Percentiles rank a stretch among this genome's conserved stretches.
phyloP scores from a whole-genome alignment of 2,888 invertebrate genomes.

The Drosophila rellima region DNA sequence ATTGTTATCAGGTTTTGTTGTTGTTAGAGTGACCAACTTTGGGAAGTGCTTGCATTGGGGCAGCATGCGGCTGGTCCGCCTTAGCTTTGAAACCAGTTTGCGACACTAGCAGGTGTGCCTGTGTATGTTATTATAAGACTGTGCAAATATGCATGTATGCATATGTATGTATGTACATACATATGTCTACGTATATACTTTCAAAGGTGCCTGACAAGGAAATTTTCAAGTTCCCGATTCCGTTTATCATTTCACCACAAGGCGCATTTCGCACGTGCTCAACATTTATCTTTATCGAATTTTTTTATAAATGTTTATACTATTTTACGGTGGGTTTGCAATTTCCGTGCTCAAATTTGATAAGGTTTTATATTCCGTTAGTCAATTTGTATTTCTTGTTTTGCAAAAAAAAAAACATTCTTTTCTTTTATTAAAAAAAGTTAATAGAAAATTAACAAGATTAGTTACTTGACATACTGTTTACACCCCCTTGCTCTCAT shows the following conservation, averaged over 20 bases:
- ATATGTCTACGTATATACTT: constrained; percentile 2
- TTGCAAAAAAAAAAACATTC: background rate
- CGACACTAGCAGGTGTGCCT: constrained; percentile 50
- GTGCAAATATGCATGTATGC: constrained; percentile 1
- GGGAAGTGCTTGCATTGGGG: constrained; percentile 43
- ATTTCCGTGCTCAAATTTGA: background rate
- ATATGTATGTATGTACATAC: background rate
- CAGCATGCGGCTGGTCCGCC: constrained; percentile 46
- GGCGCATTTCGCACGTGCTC: constrained; percentile 59
- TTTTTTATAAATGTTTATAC: background rate
- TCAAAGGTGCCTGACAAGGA: constrained; percentile 56
- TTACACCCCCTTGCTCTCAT: background rate
- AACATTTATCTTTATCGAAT: constrained; percentile 20
- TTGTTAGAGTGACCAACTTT: constrained; percentile 68
- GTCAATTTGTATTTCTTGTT: background rate
- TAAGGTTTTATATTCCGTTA: background rate
- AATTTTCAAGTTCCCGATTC: constrained; percentile 39
- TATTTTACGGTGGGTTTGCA: constrained; percentile 1
- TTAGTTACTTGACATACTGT: background rate
- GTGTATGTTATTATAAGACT: constrained; percentile 17
- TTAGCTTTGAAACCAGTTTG: constrained; percentile 67
- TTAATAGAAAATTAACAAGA: background rate
- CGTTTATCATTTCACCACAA: constrained; percentile 62
- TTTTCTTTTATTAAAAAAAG: background rate
- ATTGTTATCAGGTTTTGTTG: constrained; percentile 67